A percentile compares a stretch with the other conserved stretches of the same genome.
Evolutionary conservation across 2,888 invertebrate species (phyloP).

Genomic region (Deroplatys truncata): DNA sequence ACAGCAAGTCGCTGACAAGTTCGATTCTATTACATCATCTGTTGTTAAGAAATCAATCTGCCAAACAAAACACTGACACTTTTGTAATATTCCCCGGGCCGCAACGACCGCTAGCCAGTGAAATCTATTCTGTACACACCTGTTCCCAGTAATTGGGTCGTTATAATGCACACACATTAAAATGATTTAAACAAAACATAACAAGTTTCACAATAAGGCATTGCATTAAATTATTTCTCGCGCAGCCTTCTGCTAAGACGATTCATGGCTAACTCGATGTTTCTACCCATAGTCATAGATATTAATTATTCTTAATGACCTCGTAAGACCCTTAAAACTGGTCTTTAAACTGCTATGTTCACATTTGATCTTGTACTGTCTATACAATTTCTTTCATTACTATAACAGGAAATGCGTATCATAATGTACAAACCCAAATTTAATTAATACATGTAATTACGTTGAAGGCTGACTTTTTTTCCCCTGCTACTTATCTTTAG

Average conservation of each 20-base stretch:
- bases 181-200: neutral
- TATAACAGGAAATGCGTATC: no score
- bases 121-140: neutral
- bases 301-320: neutral
- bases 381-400: no score
- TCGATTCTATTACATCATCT: neutral
- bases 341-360: no score
- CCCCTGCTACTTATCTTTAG: no score
- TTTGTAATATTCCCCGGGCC: neutral
- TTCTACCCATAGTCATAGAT: neutral
- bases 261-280: neutral
- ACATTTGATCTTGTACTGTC: no score
- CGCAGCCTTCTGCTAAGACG: neutral
- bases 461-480: no score
- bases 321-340: neutral
- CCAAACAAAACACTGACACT: neutral
- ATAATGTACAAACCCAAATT: no score
- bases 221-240: neutral
- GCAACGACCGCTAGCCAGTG: neutral
- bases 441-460: no score
- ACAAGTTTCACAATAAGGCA: neutral
- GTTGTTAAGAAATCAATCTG: neutral
- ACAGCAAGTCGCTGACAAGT: neutral
- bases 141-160: neutral
- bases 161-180: neutral